Percentiles rank a stretch among this genome's conserved stretches.
Conservation (phyloP, 2,888 invertebrate genomes). For the Eupithecia centaureata region DNA sequence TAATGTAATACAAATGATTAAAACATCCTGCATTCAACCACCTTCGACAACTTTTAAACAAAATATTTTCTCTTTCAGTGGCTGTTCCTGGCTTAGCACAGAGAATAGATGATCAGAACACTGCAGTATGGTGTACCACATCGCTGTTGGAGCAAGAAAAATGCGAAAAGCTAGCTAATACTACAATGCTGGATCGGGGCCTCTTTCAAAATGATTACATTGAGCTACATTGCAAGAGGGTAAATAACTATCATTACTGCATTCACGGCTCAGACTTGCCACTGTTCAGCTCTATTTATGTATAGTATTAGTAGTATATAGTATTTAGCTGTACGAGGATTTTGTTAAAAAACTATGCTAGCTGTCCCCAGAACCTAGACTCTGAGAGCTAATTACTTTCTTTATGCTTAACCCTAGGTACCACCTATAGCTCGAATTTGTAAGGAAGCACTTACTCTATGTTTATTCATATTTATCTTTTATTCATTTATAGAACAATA, state of each 20-base stretch:
- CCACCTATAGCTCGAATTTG: too few species aligned
- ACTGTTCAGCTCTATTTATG: too few species aligned
- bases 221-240: conserved; percentile 87
- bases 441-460: too few species aligned
- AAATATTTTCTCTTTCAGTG: conserved; percentile 8
- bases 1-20: not conserved
- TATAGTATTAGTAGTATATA: too few species aligned
- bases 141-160: conserved; percentile 91
- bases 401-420: too few species aligned
- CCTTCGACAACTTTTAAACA: not conserved
- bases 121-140: conserved; percentile 92
- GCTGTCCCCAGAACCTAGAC: too few species aligned
- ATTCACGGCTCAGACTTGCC: too few species aligned
- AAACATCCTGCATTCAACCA: not conserved
- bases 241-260: conserved; percentile 54
- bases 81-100: conserved; percentile 37
- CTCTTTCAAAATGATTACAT: conserved; percentile 86
- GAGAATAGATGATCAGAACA: conserved; percentile 66
- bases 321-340: too few species aligned
- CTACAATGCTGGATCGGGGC: conserved; percentile 86
- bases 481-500: too few species aligned
- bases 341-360: too few species aligned
- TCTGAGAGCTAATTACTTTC: too few species aligned
- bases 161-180: conserved; percentile 90
- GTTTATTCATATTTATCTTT: too few species aligned